Evolutionary conservation across 2,797 vertebrate genomes (phyloP).

Genomic region (Xiphophorus birchmanni): DNA sequence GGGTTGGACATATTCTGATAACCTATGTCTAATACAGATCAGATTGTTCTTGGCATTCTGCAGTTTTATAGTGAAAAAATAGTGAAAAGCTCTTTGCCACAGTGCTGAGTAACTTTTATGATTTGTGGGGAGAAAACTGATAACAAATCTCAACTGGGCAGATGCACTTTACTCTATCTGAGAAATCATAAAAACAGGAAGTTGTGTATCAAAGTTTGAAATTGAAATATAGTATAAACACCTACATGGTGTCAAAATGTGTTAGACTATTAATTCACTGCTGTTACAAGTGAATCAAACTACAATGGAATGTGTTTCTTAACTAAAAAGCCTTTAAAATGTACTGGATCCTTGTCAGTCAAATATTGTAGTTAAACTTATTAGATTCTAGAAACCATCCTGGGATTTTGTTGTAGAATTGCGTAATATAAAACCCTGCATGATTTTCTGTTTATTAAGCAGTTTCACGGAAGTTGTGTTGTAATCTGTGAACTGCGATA

Average conservation of each 20-base stretch:
- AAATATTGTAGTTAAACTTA: neutral
- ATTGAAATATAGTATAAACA: neutral
- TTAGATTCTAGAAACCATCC: constrained; percentile 10
- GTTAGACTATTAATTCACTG: neutral
- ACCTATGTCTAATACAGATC: neutral
- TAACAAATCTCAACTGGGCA: neutral
- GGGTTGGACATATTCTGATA: constrained; percentile 25
- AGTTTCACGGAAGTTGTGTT: constrained; percentile 51
- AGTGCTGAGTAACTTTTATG: neutral
- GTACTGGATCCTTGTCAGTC: neutral
- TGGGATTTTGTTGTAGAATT: constrained; percentile 39
- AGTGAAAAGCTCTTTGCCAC: neutral
- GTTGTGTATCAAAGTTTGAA: neutral
- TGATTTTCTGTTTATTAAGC: constrained; percentile 58
- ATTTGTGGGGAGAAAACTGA: neutral
- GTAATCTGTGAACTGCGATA: constrained; percentile 48
- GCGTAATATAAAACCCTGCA: constrained; percentile 42
- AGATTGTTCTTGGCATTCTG: neutral
- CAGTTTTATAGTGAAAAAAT: neutral
- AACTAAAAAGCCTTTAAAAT: neutral
- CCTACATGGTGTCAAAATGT: constrained; percentile 16
- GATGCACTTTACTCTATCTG: neutral
- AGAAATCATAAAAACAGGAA: neutral
- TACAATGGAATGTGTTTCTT: neutral
- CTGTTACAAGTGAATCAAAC: constrained; percentile 10